Conservation (phyloP, 1,140 invertebrate species). For the Eupristina koningsbergeri region DNA sequence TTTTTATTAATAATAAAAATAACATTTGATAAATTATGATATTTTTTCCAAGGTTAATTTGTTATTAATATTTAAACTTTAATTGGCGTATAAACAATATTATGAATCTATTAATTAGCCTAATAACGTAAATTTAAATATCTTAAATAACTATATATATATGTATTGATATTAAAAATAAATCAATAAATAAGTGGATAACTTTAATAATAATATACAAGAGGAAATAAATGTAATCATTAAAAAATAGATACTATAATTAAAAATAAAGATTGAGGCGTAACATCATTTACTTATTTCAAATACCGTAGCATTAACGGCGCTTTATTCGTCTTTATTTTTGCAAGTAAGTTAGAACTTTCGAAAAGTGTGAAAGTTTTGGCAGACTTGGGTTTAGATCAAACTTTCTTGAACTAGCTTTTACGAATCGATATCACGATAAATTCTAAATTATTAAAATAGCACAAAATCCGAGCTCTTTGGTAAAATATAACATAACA, state of each 20-base stretch:
- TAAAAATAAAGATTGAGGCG: neutral
- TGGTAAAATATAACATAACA: neutral
- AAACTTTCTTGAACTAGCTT: slow-evolving; percentile 4
- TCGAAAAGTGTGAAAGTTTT: slow-evolving; percentile 23
- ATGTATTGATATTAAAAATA: too few relatives aligned
- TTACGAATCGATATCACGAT: slow-evolving; percentile 3
- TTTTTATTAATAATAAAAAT: too few relatives aligned
- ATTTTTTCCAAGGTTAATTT: too few relatives aligned
- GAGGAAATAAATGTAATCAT: neutral
- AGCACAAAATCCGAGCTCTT: neutral
- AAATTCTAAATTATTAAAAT: neutral
- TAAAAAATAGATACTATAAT: neutral
- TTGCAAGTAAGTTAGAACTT: slow-evolving; percentile 7
- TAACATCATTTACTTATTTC: slow-evolving; percentile 29
- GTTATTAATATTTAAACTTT: too few relatives aligned
- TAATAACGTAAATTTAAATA: too few relatives aligned
- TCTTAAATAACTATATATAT: too few relatives aligned
- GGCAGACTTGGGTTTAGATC: neutral
- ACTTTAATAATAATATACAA: too few relatives aligned
- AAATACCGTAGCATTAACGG: neutral
- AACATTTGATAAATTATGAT: too few relatives aligned
- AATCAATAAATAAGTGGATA: too few relatives aligned
- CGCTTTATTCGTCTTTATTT: neutral
- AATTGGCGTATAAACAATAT: too few relatives aligned
- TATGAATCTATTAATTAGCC: too few relatives aligned